Conservation (phyloP, 1,140 invertebrate species). For the Rhagoletis pomonella region DNA sequence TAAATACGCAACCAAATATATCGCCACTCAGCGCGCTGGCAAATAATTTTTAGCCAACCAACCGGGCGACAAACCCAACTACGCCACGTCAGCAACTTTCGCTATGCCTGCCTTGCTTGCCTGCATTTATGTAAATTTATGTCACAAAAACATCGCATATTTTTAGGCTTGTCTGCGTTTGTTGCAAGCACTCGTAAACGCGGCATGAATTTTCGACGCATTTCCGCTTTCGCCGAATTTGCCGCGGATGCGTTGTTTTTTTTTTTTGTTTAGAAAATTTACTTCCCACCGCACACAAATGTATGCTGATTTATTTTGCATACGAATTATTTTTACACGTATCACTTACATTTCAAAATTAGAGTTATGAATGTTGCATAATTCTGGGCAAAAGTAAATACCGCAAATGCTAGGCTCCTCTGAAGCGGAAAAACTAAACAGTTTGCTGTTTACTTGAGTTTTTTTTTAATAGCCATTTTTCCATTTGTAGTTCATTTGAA, state of each 20-base stretch:
- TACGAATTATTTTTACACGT: no score
- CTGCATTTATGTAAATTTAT: background rate
- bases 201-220: background rate
- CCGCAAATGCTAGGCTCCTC: no score
- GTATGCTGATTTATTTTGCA: no score
- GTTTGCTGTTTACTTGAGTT: no score
- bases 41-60: background rate
- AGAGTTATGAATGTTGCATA: no score
- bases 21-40: background rate
- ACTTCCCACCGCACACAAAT: background rate
- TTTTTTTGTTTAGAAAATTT: background rate
- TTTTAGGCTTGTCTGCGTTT: conserved; percentile 31
- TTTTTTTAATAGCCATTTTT: no score
- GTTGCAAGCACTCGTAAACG: background rate
- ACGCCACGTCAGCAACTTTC: background rate
- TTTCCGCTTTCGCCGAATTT: conserved; percentile 31
- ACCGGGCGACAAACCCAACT: background rate
- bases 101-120: background rate
- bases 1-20: background rate
- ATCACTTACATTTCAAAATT: no score
- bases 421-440: no score
- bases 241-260: background rate
- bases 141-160: conserved; percentile 42
- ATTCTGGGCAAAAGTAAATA: no score
- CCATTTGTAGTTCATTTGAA: no score